Evolutionary conservation across 2,113 vertebrate genomes (phyloP), one percentile per base, ranked within the genome.

Genomic region (Corythornis cristatus): DNA sequence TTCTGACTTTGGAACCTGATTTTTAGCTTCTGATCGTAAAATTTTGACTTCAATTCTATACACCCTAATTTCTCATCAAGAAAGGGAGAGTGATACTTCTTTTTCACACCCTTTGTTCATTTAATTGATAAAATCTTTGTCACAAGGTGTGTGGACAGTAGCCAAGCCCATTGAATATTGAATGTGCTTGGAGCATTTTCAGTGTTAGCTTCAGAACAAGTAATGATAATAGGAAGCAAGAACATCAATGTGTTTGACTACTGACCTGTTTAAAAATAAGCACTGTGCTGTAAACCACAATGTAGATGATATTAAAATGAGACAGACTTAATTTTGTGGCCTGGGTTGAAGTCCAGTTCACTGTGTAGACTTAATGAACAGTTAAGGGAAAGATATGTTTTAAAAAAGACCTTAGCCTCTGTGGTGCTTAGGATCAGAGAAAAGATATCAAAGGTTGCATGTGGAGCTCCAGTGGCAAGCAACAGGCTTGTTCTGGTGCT

Each of bases 261-360:
- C 19, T 57, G 48, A 65, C 18, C 43, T 66, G 40, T 51, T 82
- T 57, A 26, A 57, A 75, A 82, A 61, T 6, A 72, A 19, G 3
- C n/a, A 3, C 9, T 25, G 6, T 2, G 0, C 23, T 53, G 29
- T 48, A 88, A 90, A 57, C 8, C 0, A 0, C n/a, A 22, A 65
- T 18, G 66, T 29, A 61, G 16, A 16, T 25, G 3, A 18, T 51
- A 37, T 6, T 61, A 28, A 84, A 90, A n/a, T 6, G 6, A 43
- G 37, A 46, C 31, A 9, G 4, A 11, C 35, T 21, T n/a, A 20
- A 8, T 33, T 86, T 37, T 1, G 3, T 71, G 64, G 48, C 45
- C 17, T 25, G 13, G 37, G 15, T 12, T 64, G 64, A 71, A 86
- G 40, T n/a, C 8, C 74, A 16, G 51, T 15, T 86, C 48, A 9